Conservation (phyloP, 1,140 invertebrate species). For the Drosophila kohkoa region DNA sequence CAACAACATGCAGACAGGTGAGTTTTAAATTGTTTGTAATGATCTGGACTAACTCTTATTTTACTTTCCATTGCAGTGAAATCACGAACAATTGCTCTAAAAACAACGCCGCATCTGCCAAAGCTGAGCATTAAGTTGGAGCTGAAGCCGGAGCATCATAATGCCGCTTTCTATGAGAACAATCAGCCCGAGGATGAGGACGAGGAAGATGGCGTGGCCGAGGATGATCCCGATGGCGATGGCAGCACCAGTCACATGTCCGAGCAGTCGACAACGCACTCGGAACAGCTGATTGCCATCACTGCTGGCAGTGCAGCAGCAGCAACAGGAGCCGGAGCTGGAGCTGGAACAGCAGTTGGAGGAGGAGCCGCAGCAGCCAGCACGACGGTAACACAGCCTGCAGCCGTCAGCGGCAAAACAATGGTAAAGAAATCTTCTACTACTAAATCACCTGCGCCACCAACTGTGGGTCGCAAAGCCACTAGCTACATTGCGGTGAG, state of each 20-base stretch:
- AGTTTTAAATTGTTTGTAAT: not conserved
- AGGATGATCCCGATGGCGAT: slow-evolving; percentile 66
- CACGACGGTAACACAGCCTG: slow-evolving; percentile 54
- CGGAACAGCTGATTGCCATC: slow-evolving; percentile 44
- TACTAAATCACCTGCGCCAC: slow-evolving; percentile 85
- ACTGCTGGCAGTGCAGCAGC: slow-evolving; percentile 12
- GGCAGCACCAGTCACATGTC: slow-evolving; percentile 73
- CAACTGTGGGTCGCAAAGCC: slow-evolving; percentile 87
- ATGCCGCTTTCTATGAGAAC: slow-evolving; percentile 79
- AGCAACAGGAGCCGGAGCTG: slow-evolving; percentile 3
- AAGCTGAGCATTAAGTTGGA: slow-evolving; percentile 81
- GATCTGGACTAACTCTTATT: not conserved
- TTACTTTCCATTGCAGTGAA: slow-evolving; percentile 52
- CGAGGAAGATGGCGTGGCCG: slow-evolving; percentile 42
- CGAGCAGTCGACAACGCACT: slow-evolving; percentile 71
- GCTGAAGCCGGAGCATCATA: slow-evolving; percentile 81
- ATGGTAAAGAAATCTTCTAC: slow-evolving; percentile 81
- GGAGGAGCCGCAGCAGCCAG: slow-evolving; percentile 15
- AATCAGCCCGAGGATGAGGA: slow-evolving; percentile 71
- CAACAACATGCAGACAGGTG: slow-evolving; percentile 53
- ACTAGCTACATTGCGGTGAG: slow-evolving; percentile 88
- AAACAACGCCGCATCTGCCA: slow-evolving; percentile 79
- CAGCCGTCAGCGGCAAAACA: slow-evolving; percentile 55
- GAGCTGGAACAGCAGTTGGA: slow-evolving; percentile 7
- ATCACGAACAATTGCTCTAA: slow-evolving; percentile 77